phyloP scores from a whole-genome alignment of 2,113 vertebrate genomes.

The Hippocampus mohnikei region DNA sequence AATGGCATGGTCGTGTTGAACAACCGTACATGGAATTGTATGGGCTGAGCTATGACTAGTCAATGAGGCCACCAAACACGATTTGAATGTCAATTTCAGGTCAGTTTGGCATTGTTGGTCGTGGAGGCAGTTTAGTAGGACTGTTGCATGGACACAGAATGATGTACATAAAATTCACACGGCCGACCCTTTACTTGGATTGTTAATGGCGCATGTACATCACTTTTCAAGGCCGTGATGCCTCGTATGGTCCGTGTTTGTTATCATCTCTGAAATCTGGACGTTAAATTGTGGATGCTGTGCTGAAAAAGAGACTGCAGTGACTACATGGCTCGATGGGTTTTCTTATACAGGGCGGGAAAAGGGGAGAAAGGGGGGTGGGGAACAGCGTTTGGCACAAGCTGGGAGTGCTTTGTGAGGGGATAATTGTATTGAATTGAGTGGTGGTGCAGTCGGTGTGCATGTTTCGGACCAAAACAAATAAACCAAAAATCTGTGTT shows the following conservation, averaged over 20 bases:
- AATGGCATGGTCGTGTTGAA: neutral
- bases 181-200: neutral
- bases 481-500: neutral
- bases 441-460: neutral
- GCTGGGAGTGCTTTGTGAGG: conserved; percentile 23
- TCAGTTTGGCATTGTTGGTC: neutral
- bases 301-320: neutral
- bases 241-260: neutral
- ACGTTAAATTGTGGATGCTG: neutral
- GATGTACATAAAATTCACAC: neutral
- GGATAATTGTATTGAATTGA: conserved; percentile 15
- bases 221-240: neutral
- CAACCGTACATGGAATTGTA: neutral
- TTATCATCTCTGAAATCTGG: neutral
- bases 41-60: neutral
- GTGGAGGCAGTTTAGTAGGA: neutral
- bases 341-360: conserved; percentile 61
- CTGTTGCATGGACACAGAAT: neutral
- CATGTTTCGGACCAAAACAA: neutral
- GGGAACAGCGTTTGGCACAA: neutral
- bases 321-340: conserved; percentile 1
- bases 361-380: conserved; percentile 42
- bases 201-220: neutral
- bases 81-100: neutral
- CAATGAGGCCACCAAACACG: neutral